Conservation (phyloP, 1,140 invertebrate species). For the Macrosteles quadrilineatus region DNA sequence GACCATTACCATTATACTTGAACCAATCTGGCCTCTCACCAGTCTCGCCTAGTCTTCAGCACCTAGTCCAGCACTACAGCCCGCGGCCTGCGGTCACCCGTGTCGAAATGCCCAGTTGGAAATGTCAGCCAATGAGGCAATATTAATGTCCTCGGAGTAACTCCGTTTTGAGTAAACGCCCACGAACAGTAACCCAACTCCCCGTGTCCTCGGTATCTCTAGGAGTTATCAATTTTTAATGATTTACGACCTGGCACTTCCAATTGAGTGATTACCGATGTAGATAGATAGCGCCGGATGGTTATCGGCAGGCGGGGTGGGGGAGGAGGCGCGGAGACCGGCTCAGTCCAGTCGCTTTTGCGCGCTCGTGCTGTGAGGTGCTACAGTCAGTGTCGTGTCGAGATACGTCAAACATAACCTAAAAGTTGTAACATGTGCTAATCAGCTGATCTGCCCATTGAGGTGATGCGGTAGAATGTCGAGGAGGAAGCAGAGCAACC, state of each 20-base stretch:
- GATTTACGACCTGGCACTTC: slow-evolving; percentile 24
- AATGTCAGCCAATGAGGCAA: slow-evolving; percentile 17
- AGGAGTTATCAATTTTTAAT: slow-evolving; percentile 15
- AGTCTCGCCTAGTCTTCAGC: too few species aligned
- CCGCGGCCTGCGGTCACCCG: too few species aligned
- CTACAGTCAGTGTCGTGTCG: not conserved
- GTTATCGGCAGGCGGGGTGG: slow-evolving; percentile 18
- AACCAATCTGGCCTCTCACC: too few species aligned
- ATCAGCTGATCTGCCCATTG: not conserved
- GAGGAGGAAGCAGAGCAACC: slow-evolving; percentile 66
- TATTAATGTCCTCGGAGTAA: not conserved
- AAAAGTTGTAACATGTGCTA: slow-evolving; percentile 15
- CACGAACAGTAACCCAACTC: not conserved
- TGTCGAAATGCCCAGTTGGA: not conserved
- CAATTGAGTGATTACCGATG: slow-evolving; percentile 30
- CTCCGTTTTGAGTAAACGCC: not conserved
- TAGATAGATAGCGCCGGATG: slow-evolving; percentile 28
- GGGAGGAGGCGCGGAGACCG: slow-evolving; percentile 2
- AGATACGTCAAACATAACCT: slow-evolving; percentile 24
- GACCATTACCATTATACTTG: too few species aligned
- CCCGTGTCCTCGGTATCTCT: not conserved
- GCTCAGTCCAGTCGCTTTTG: slow-evolving; percentile 22
- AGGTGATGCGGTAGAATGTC: slow-evolving; percentile 52
- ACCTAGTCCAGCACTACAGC: too few species aligned
- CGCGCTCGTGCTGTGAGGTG: slow-evolving; percentile 16